Conservation (phyloP, 2,113 vertebrate genomes). For the Chaetorhynchus papuensis region DNA sequence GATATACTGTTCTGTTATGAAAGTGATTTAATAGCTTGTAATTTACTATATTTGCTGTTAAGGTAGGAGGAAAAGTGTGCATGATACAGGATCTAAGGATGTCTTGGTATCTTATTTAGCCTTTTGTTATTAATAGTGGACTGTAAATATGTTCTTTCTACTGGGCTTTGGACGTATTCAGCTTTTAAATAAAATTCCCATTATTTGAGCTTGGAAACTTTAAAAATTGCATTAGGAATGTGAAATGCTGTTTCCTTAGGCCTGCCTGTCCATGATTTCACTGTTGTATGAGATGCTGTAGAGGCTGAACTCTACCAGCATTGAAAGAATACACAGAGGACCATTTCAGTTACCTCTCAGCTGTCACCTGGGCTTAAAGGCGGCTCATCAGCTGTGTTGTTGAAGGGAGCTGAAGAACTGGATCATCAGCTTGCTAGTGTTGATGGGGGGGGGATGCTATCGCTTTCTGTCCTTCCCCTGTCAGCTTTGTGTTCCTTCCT, state of each 20-base stretch:
- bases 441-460: not conserved
- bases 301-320: not conserved
- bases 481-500: not conserved
- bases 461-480: accelerated
- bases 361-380: not conserved
- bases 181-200: not conserved
- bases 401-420: not conserved
- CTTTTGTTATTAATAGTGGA: not conserved
- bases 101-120: not conserved
- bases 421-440: not conserved
- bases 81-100: accelerated
- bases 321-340: not conserved
- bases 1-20: not conserved
- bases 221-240: not conserved
- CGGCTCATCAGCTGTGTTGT: not conserved
- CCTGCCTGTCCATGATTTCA: not conserved
- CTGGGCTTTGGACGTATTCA: not conserved
- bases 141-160: not conserved
- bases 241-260: not conserved
- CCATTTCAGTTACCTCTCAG: not conserved
- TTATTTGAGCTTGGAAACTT: not conserved
- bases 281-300: not conserved
- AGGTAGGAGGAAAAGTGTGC: not conserved
- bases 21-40: not conserved
- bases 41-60: not conserved